Percentiles rank a stretch among this genome's conserved stretches.
These are phyloP conservation scores for Poecilia gillii DNA, from an alignment of 2,797 vertebrate genomes.

Conservation along the genomic window DNA sequence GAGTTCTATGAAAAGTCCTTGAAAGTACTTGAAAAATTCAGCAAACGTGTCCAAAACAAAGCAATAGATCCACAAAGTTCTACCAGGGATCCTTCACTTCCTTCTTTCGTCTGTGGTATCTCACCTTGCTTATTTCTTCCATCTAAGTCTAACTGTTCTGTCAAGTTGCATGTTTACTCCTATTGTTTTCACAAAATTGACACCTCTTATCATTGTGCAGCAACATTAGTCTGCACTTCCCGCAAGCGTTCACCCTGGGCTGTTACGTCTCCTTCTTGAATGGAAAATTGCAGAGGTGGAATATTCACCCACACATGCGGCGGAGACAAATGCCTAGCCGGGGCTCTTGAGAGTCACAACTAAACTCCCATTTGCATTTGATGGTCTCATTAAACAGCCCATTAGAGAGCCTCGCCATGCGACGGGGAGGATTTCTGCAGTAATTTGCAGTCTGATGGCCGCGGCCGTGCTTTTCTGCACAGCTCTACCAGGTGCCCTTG, in stretches of 20 bases:
- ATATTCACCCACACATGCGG: slow-evolving; percentile 55
- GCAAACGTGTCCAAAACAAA: not conserved
- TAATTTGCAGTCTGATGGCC: slow-evolving; percentile 42
- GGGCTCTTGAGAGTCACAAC: slow-evolving; percentile 51
- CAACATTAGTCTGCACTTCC: slow-evolving; percentile 29
- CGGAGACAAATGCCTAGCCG: slow-evolving; percentile 38
- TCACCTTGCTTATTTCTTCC: too few species aligned
- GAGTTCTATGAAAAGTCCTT: not conserved
- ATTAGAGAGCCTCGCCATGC: slow-evolving; percentile 37
- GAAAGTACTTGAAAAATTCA: not conserved
- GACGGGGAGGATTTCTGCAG: slow-evolving; percentile 25
- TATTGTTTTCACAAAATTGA: not conserved
- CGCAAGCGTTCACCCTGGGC: slow-evolving; percentile 32
- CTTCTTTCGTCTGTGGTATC: not conserved
- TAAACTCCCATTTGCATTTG: slow-evolving; percentile 64
- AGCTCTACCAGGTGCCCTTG: slow-evolving; percentile 33
- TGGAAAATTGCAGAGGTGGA: slow-evolving; percentile 58
- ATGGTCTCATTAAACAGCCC: slow-evolving; percentile 61
- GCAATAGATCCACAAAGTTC: not conserved
- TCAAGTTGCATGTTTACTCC: not conserved
- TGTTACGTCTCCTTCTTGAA: slow-evolving; percentile 45
- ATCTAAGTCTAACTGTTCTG: not conserved
- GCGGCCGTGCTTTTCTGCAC: slow-evolving; percentile 1
- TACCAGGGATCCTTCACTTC: not conserved
- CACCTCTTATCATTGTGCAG: slow-evolving; percentile 25